Evolutionary conservation across 30 jellyfish, hydroid and myxozoan species (phyloP), one percentile per base, ranked within the genome.

Genomic region (Clytia hemisphaerica): DNA sequence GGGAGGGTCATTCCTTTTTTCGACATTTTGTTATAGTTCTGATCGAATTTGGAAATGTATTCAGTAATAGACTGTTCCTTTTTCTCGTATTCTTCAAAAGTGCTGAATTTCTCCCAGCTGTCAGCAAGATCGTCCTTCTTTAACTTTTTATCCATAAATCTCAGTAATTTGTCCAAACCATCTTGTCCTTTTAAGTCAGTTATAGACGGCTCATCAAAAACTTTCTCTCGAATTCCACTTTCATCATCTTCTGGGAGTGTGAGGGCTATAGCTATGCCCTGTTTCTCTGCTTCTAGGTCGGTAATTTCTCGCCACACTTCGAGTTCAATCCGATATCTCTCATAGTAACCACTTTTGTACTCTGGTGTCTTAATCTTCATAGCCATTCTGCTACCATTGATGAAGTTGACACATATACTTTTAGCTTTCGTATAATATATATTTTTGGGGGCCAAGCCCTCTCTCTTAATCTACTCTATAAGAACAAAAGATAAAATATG

Each of bases 221-320:
- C 82, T 29, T 49, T 27, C 7, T 46, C 72, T 16, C 79, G 73
- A 32, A 63, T 67, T 28, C 15, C 75, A 6, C 40, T 38, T 5
- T 24, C 45, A 38, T 27, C 44, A 32, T 48, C 33, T 31, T 63
- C 76, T 10, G 79, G 79, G 16, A 67, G 30, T 26, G 79, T 38
- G 15, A 67, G 47, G 9, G 79, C 79, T 10, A 67, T 34, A 14
- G 79, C 79, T 4, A 67, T 24, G 9, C 73, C 79, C 30, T 21
- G 37, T 40, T 67, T 67, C n/a, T 37, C 46, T 27, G 42, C 37
- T 24, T 21, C 65, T 18, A 67, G 19, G 24, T 38, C 79, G 42
- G 73, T 67, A n/a, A 67, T 7, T 25, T 67, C 69, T 14, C 72
- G 15, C 79, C 79, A 67, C 73, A 46, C 46, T 46, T 67, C 25